Percentiles rank a stretch among this genome's conserved stretches.
Evolutionary conservation across 2,888 invertebrate genomes (phyloP).

Genomic region (Ophion slaviceki): DNA sequence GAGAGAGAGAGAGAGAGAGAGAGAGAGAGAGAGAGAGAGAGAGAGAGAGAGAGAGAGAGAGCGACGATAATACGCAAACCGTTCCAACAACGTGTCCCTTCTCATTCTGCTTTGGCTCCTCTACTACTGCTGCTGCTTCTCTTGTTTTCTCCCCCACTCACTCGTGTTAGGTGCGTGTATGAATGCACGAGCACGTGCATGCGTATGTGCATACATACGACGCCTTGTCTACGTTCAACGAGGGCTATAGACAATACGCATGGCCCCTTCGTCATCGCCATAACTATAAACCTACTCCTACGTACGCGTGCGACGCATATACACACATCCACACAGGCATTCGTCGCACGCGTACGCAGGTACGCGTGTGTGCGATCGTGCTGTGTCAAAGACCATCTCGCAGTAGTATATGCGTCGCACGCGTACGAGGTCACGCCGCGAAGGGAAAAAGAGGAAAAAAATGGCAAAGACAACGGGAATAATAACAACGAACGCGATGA

Average conservation of each 20-base stretch:
- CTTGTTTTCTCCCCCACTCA: slow-evolving; percentile 17
- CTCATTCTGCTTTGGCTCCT: slow-evolving; percentile 39
- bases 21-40: not conserved
- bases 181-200: not conserved
- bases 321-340: not conserved
- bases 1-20: not conserved
- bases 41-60: too few species aligned
- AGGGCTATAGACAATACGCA: slow-evolving; percentile 51
- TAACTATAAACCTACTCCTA: not conserved
- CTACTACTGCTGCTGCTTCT: slow-evolving; percentile 40
- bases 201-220: not conserved
- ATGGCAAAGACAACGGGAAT: slow-evolving; percentile 41
- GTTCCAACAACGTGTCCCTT: slow-evolving; percentile 55
- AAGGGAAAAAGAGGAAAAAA: slow-evolving; percentile 12
- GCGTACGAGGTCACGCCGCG: slow-evolving; percentile 51
- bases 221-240: slow-evolving; percentile 45
- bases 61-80: slow-evolving; percentile 54
- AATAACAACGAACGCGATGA: slow-evolving; percentile 57
- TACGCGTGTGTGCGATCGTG: too few species aligned
- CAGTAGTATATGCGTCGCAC: slow-evolving; percentile 46
- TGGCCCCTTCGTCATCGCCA: slow-evolving; percentile 39
- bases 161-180: not conserved
- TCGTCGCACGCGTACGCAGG: not conserved
- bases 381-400: not conserved
- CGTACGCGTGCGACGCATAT: not conserved